Evolutionary conservation across 2,797 vertebrate genomes (phyloP).

Genomic region (Anniella stebbinsi): DNA sequence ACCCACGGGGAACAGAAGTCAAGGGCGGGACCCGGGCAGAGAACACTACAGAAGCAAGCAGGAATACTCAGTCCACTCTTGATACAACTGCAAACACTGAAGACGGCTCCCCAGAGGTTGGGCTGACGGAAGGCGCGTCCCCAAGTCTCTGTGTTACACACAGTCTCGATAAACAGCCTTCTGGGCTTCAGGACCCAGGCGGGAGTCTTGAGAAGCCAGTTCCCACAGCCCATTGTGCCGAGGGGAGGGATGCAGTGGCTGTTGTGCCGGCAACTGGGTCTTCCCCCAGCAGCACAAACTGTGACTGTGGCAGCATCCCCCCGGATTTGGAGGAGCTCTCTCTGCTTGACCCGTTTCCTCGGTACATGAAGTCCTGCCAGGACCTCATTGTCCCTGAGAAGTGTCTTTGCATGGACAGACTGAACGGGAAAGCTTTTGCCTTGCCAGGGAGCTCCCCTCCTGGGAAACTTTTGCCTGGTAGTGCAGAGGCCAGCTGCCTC

Average conservation of each 20-base stretch:
- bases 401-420: conserved; percentile 71
- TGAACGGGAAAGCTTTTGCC: conserved; percentile 52
- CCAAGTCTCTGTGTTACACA: conserved; percentile 62
- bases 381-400: conserved; percentile 81
- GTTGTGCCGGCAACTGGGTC: conserved; percentile 34
- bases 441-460: conserved; percentile 63
- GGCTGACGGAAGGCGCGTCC: conserved; percentile 64
- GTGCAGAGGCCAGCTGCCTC: conserved; percentile 53
- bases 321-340: conserved; percentile 81
- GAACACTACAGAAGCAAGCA: conserved; percentile 60
- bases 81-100: conserved; percentile 73
- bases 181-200: conserved; percentile 71
- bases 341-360: conserved; percentile 81
- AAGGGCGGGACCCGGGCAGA: conserved; percentile 70
- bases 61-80: conserved; percentile 51
- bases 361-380: conserved; percentile 84
- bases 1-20: conserved; percentile 70
- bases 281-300: neutral
- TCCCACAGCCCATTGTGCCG: conserved; percentile 26
- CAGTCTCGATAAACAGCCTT: conserved; percentile 60
- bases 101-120: conserved; percentile 73
- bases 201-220: conserved; percentile 66
- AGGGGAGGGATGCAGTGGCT: conserved; percentile 48
- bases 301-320: conserved; percentile 75
- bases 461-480: conserved; percentile 29